Base-by-base conservation (phyloP, 1,140 invertebrate genomes). In the Pseudobourletiella spinata region DNA sequence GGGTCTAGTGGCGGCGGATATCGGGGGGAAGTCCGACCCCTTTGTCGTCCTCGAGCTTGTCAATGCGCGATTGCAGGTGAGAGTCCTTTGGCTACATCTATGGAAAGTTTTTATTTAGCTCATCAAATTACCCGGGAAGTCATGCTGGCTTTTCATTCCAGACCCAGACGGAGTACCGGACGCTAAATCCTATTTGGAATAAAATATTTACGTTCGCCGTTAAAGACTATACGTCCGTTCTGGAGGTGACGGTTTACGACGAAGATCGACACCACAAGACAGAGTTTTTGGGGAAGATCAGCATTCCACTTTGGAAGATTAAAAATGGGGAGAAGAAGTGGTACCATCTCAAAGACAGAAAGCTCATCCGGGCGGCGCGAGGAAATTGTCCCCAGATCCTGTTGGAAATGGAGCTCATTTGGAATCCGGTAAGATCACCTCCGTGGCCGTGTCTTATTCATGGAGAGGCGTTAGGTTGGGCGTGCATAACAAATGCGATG, bases 141-240 rank as follows among this genome's bases (percentile, higher is more conserved):
- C 8, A 8, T 39, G 8, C 32, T 39, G 32, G n/a, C 8, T 8
- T 39, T 39, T 39, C 32, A 39, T 61, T 30, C 14, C 94, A 98
- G 76, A 99, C 96, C 0, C 94, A 98, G 75, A 99, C 96, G 1
- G 94, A 98, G 75, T 99, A 99, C 75, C 98, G 98, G 75, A 99
- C 95, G 0, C 77, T 99, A 2, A 83, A 86, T 51, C 96, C 96
- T 0, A 90, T 87, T 63, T 99, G 96, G 96, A 93, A 97, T 76
- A 98, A 98, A 78, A 91, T 97, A 67, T 99, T 99, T 74, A 95
- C 89, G 35, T 97, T 99, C 74, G 90, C 94, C 74, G 87, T 99
- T 0, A 95, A 95, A 73, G 97, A 99, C 74, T 95, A 99, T 54
- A 95, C 97, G 70, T 91, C 92, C 35, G 84, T 93, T 22, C 76